Percentiles rank a stretch among this genome's conserved stretches.
These are phyloP conservation scores for Sebastes fasciatus DNA, from an alignment of 2,113 vertebrate species.

Conservation along the genomic window DNA sequence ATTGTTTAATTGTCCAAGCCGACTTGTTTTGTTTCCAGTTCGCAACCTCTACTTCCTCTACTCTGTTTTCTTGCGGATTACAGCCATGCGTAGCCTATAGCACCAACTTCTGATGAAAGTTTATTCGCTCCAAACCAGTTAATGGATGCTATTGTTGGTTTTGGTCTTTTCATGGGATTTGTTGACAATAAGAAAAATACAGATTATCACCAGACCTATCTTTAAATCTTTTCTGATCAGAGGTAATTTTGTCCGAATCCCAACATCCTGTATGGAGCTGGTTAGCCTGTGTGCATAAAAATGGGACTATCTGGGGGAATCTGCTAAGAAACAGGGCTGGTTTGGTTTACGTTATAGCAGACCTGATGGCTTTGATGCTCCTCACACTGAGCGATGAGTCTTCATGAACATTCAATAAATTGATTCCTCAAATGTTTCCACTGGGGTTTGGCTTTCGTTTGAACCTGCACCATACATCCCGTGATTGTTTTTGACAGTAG, in stretches of 20 bases:
- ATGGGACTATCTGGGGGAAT: neutral
- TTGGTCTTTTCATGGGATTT: neutral
- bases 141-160: conserved; percentile 1
- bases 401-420: conserved; percentile 48
- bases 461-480: conserved; percentile 28
- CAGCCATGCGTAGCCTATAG: too few species aligned
- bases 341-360: conserved; percentile 36
- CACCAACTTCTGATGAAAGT: too few species aligned
- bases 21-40: too few species aligned
- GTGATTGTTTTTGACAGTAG: conserved; percentile 70
- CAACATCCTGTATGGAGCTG: neutral
- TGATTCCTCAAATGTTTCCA: conserved; percentile 59
- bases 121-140: too few species aligned
- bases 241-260: conserved; percentile 1
- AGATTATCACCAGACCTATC: conserved; percentile 9
- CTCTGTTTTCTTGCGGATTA: too few species aligned
- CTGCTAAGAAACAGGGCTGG: neutral
- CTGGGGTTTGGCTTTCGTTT: conserved; percentile 33
- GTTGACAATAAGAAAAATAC: neutral
- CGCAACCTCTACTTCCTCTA: too few species aligned
- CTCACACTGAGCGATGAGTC: conserved; percentile 33
- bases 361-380: conserved; percentile 37
- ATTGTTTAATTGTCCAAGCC: too few species aligned
- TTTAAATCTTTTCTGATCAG: conserved; percentile 13
- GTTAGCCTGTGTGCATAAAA: neutral